Evolutionary conservation across 2,797 vertebrate species (phyloP), one percentile per base, ranked within the genome.

Genomic region (Sphaeramia orbicularis): DNA sequence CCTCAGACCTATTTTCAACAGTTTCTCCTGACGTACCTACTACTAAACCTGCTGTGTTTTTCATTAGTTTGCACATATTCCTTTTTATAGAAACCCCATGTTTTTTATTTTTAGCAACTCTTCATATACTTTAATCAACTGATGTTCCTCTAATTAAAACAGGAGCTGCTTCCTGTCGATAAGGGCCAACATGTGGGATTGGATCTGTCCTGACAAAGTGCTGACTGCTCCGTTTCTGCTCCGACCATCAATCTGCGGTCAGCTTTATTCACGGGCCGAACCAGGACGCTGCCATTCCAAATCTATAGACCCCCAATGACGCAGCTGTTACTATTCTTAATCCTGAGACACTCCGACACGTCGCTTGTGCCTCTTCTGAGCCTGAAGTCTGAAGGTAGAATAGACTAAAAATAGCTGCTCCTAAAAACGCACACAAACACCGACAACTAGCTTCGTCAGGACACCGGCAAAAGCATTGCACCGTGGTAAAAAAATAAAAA

Each of bases 311-410:
- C 52, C 54, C 72, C 51, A 47, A 76, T 88, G 88, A 89, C 77
- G 76, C 78, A 75, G 72, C 79, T 62, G 76, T 63, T 79, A 55
- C 90, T 91, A 91, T 88, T 87, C 72, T 80, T 88, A 86, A 78
- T 81, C 56, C 62, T 50, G 37, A 49, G 74, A 76, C 59, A 75
- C 87, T 83, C 80, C 75, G 67, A 60, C 55, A 68, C 70, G 74
- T 55, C 61, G 51, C 56, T 69, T 48, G 24, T 51, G 75, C 73
- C 60, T 75, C 56, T 57, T 77, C 38, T 15, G n/a, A 53, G 47
- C 57, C 56, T 44, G 51, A 73, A 71, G 69, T 76, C 74, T 76
- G 66, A 84, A 81, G 68, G 67, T 80, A 75, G 53, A n/a, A 65
- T 38, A 52, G 47, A 77, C 84, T 88, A 92, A 88, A 92, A 89